Base-by-base conservation (phyloP, 2,888 invertebrate genomes). In the Erebia epiphron region DNA sequence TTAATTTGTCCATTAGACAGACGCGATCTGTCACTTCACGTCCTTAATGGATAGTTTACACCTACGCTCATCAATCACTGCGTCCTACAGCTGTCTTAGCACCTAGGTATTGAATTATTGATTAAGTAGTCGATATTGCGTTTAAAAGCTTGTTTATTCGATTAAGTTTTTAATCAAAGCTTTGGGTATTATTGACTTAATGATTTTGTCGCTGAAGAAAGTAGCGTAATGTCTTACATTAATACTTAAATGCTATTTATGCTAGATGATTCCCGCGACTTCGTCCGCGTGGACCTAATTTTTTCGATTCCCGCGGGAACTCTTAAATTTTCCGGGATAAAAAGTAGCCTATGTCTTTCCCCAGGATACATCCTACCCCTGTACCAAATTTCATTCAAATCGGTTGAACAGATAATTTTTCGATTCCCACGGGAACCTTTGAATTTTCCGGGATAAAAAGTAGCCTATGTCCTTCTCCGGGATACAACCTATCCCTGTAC, bases 1-100 rank as follows among this genome's bases (percentile, higher is more conserved):
- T 69, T 66, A 68, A 68, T 72, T 72, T 72, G 71, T 72, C 66
- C 69, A 62, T 41, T 61, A 54, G 49, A 69, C 65, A 65, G 71
- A 73, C 71, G 52, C 49, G 50, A 69, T 65, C 70, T 43, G 71
- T 73, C 67, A 68, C 57, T 63, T n/a, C 18, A 7, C 14, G 64
- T 70, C 56, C 70, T 50, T 70, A 70, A 67, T 70, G 61, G 66
- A 70, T 70, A 57, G 67, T 56, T 63, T n/a, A 18, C 21, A 46
- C 62, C 62, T 21, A 49, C 62, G 18, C 49, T 62, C 62, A 49
- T 62, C 62, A 62, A 62, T 62, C 62, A 62, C 49, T 49, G 14
- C 62, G 14, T 62, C 62, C 62, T 49, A 62, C 62, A 62, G 49
- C 11, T 62, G 62, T 49, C 14, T 49, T 49, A 62, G 49, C 18